Conservation (phyloP, 2,797 vertebrate species). For the Lycodopsis pacificus region DNA sequence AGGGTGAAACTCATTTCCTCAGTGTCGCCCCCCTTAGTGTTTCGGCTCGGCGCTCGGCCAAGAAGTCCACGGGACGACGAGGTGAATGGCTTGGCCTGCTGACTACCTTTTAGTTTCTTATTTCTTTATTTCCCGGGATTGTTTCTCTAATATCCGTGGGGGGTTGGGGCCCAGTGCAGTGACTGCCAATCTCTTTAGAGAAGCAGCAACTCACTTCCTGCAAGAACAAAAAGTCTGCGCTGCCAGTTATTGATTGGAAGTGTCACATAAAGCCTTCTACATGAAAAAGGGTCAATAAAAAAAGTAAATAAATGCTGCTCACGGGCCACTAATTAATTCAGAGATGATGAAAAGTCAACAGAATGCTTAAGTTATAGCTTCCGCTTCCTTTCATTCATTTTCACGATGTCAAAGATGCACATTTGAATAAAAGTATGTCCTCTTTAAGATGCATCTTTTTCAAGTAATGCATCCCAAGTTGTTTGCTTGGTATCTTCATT, state of each 20-base stretch:
- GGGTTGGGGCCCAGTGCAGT: constrained; percentile 25
- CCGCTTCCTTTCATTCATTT: constrained; percentile 9
- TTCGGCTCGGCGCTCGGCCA: constrained; percentile 37
- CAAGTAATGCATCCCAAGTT: background rate
- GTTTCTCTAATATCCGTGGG: constrained; percentile 53
- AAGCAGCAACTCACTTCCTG: constrained; percentile 29
- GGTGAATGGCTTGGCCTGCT: constrained; percentile 56
- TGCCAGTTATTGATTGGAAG: constrained; percentile 55
- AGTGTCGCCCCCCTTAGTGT: constrained; percentile 26
- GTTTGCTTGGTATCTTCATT: constrained; percentile 1
- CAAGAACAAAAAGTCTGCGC: constrained; percentile 38
- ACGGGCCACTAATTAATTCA: constrained; percentile 16
- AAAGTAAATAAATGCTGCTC: constrained; percentile 22
- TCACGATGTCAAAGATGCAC: background rate
- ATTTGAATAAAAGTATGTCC: constrained; percentile 4
- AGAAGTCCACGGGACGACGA: constrained; percentile 49
- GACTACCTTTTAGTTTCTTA: constrained; percentile 46
- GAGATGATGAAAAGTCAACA: constrained; percentile 26
- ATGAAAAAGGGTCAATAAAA: constrained; percentile 17
- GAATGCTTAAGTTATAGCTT: background rate
- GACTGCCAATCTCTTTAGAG: constrained; percentile 56
- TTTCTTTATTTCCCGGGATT: constrained; percentile 60
- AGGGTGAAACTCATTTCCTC: constrained; percentile 68
- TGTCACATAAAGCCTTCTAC: constrained; percentile 41
- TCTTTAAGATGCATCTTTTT: background rate